Evolutionary conservation across 2,888 invertebrate species (phyloP), one percentile per base, ranked within the genome.

Genomic region (Euspilapteryx auroguttella): DNA sequence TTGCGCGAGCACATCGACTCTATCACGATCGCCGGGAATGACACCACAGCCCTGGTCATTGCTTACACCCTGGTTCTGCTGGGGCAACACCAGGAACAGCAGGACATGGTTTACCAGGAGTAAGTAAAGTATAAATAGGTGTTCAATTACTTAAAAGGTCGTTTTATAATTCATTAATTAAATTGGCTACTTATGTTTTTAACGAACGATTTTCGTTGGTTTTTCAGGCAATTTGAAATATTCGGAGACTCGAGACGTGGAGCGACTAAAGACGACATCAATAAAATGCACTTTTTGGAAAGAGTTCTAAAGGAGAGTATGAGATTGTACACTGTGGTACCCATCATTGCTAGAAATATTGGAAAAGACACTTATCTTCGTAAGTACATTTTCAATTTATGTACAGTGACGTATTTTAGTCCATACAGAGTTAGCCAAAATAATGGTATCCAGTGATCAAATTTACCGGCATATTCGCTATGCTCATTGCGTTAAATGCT

Each of bases 301-400:
- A 53, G 77, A 37, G 79, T 80, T 1, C 64, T 82, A 12, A 81
- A 81, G 40, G 81, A 82, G 46, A 68, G 79, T 0, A 58, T 82
- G 55, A 54, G 81, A 22, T 36, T 82, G 5, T 81, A 79, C 40
- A 78, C 81, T 1, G 65, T 78, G 1, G 80, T 66, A 2, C 78
- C 79, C 2, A 43, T 79, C 14, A 56, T 80, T 24, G 75, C 58
- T 1, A 55, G 81, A 30, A 44, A 59, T 31, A 53, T 78, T 0
- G n/a, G n/a, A n/a, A n/a, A n/a, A n/a, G n/a, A n/a, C n/a, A n/a
- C n/a, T n/a, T n/a, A n/a, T n/a, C n/a, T n/a, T n/a, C n/a, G n/a
- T n/a, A n/a, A n/a, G n/a, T n/a, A n/a, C n/a, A n/a, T n/a, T n/a
- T n/a, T n/a, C n/a, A n/a, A n/a, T n/a, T n/a, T n/a, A n/a, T n/a